Evolutionary conservation across 2,113 vertebrate genomes (phyloP).

Genomic region (Motacilla alba): DNA sequence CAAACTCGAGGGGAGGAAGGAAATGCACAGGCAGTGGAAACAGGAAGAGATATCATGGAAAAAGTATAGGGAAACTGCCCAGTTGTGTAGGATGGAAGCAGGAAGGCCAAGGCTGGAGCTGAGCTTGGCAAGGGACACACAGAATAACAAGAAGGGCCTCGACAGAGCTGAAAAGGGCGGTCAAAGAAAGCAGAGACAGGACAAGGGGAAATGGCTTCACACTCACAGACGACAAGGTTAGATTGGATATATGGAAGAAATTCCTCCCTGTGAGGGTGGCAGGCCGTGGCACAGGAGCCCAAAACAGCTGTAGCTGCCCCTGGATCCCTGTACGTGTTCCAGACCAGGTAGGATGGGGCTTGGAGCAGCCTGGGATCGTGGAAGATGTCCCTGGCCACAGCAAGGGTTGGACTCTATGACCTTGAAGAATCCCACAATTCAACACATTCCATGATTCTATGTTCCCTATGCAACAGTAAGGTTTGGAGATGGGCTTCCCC

Average conservation of each 20-base stretch:
- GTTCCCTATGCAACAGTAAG: background rate
- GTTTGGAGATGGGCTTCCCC: background rate
- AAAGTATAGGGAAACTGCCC: fast-evolving
- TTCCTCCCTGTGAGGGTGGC: background rate
- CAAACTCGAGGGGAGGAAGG: background rate
- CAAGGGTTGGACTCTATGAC: background rate
- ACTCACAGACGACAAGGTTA: background rate
- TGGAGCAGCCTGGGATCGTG: background rate
- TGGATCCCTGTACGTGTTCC: background rate
- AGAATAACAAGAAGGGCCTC: background rate
- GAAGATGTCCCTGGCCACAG: background rate
- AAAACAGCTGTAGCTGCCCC: background rate
- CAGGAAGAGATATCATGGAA: background rate
- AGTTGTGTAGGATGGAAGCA: background rate
- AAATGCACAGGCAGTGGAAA: background rate
- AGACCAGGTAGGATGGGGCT: fast-evolving
- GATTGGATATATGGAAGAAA: background rate
- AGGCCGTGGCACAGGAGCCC: background rate
- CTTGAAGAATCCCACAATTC: background rate
- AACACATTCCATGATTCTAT: background rate
- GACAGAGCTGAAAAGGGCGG: background rate
- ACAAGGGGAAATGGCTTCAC: background rate
- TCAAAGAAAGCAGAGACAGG: background rate
- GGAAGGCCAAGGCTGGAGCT: background rate
- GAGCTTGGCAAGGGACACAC: background rate